Conservation (phyloP, 2,797 vertebrate genomes). For the Pangasius sanitwongsei region DNA sequence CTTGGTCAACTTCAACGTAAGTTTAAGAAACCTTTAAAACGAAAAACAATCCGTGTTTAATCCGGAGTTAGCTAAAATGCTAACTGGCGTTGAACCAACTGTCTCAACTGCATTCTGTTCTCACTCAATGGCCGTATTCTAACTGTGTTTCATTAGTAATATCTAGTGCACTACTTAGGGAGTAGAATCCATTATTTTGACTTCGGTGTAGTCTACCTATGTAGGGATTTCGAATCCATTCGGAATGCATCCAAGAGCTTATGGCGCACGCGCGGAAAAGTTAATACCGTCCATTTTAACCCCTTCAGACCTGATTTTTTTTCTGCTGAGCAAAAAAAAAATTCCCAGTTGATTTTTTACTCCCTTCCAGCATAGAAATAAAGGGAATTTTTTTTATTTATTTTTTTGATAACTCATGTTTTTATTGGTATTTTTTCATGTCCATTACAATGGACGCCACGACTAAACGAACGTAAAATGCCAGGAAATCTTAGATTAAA, state of each 20-base stretch:
- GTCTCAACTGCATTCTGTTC: constrained; percentile 11
- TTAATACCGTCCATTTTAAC: neutral
- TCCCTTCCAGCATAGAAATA: too few relatives aligned
- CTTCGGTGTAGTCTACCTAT: neutral
- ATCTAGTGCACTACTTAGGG: neutral
- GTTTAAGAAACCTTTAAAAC: neutral
- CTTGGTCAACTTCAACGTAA: neutral
- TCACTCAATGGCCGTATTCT: too few relatives aligned
- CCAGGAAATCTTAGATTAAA: too few relatives aligned
- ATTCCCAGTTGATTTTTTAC: too few relatives aligned
- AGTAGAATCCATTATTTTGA: neutral
- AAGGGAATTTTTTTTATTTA: too few relatives aligned
- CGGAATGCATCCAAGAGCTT: neutral
- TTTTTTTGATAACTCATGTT: too few relatives aligned
- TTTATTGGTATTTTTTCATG: too few relatives aligned
- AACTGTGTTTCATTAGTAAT: neutral
- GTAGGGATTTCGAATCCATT: neutral
- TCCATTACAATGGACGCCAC: too few relatives aligned
- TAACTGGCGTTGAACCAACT: constrained; percentile 1
- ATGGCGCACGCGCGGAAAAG: neutral
- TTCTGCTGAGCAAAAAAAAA: too few relatives aligned
- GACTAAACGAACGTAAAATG: too few relatives aligned
- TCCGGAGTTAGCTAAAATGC: constrained; percentile 5
- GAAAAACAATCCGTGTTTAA: neutral
- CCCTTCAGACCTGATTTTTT: too few relatives aligned